Evolutionary conservation across 1,140 invertebrate genomes (phyloP), one percentile per base, ranked within the genome.

Genomic region (Brachionus rubens): DNA sequence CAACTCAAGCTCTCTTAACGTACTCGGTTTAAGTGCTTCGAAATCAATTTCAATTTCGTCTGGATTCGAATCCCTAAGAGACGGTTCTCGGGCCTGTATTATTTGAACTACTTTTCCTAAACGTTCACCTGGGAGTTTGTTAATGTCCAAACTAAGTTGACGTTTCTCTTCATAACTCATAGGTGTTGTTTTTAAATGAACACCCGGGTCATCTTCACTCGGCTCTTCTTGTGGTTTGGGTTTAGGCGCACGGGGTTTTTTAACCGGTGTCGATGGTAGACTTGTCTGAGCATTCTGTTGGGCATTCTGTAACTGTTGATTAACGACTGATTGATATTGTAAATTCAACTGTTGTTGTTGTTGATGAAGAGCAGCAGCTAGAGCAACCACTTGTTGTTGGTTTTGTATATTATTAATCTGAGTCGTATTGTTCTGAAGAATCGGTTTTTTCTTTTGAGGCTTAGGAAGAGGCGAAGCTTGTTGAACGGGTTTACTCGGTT

Each of bases 1-100:
- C 80, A 90, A 91, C 87, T 99, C 96, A 80, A 99, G 87, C 86
- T 99, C 96, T 80, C 97, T 88, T 72, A 99, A 86, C 43, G 97
- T 99, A 59, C 94, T 97, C 77, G 96, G 95, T 85, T 99, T 98
- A 78, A 99, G 86, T 3, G 95, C 98, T 87, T 99, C 97, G 86
- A 99, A 99, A 85, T 99, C 97, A 80, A 99, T 99, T 88, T 99
- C 96, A 79, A 99, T 98, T 87, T 99, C 97, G 86, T 99, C 96
- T 33, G 96, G 96, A 88, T 99, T 99, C 3, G 96, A 98, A 87
- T 99, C 96, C 82, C 95, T 88, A 78, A 98, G 87, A 77, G 94
- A 96, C 76, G 95, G 94, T 83, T 99, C 96, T 81, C 96, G 88
- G 75, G 91, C 93, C 84, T 99, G 96, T 82, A 99, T 99, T 82